These are phyloP conservation scores for Lottia gigantea DNA, from an alignment of 2,888 invertebrate genomes.

Conservation along the genomic window DNA sequence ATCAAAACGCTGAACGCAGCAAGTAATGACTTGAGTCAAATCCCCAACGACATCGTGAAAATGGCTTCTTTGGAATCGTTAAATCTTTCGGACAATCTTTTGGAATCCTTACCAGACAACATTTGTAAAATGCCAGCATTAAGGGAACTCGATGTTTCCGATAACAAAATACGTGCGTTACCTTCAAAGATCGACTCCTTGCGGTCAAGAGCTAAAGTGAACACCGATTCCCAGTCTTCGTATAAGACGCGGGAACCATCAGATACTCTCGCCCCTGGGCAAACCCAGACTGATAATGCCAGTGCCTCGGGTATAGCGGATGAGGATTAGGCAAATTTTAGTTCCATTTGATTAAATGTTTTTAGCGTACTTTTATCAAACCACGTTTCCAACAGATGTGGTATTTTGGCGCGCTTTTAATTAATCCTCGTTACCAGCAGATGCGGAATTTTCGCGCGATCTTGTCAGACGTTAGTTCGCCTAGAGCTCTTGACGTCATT, in stretches of 20 bases:
- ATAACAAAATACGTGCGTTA: conserved; percentile 59
- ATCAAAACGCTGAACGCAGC: conserved; percentile 51
- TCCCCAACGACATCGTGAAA: conserved; percentile 60
- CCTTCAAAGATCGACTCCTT: conserved; percentile 55
- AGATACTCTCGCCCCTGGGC: conserved; percentile 47
- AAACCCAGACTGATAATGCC: conserved; percentile 46
- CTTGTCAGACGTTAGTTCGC: no score
- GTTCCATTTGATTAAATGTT: no score
- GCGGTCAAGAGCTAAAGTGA: conserved; percentile 39
- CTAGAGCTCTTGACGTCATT: no score
- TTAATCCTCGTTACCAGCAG: no score
- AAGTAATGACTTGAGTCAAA: conserved; percentile 54
- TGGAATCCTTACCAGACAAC: conserved; percentile 69
- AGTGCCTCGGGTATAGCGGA: not conserved
- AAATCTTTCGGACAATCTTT: conserved; percentile 85
- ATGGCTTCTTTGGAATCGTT: conserved; percentile 75
- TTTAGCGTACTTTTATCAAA: no score
- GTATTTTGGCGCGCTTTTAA: no score
- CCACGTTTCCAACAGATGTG: no score
- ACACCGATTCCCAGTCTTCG: conserved; percentile 43
- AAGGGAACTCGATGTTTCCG: conserved; percentile 55
- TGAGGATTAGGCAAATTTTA: no score
- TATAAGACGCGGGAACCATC: conserved; percentile 60
- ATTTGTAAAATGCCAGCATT: conserved; percentile 59
- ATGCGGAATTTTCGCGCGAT: no score